Base-by-base conservation (phyloP, 2,797 vertebrate genomes). In the Cryptoprocta ferox region DNA sequence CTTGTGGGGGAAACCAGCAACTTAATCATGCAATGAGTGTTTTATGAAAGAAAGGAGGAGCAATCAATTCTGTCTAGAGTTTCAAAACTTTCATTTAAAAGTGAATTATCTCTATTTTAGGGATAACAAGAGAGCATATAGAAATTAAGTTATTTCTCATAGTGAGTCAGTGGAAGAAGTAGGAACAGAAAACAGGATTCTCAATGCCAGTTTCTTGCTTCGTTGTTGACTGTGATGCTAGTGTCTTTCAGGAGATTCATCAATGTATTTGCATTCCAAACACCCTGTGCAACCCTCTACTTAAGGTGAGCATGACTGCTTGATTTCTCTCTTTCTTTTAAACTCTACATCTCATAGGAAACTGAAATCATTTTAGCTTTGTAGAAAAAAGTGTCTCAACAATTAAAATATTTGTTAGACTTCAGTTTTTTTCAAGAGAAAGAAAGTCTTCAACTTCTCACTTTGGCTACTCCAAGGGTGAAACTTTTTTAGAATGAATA, bases 391-490 rank as follows among this genome's bases (percentile, higher is more conserved):
- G 15, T 48, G 35, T 59, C 48, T 82, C 68, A 86, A 48, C 56
- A 93, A 85, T 59, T 73, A 92, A 91, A 95, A 75, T 93, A 75
- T 61, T 75, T 73, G 19, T 76, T 63, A 70, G 32, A 70, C 24
- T 84, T 79, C 14, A 32, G 19, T 21, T 89, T 89, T 83, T 82
- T 91, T 42, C 28, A 83, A 32, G 56, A 91, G 75, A 39, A 63
- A 30, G 18, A 76, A 81, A 21, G 3, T 37, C 82, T 87, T 83
- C 37, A 79, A 15, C 19, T 83, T 94, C 42, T 94, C 50, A 78
- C 26, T 84, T 91, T 59, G 21, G 65, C 45, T 79, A 88, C 35
- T 84, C 39, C 9, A 48, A 59, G 8, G 42, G 30, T 32, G 24
- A 61, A 76, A 68, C 66, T 37, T 39, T 24, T 19, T 5, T 11